A percentile compares a stretch with the other conserved stretches of the same genome.
These are phyloP conservation scores for Acrobasis consociella DNA, from an alignment of 2,888 invertebrate genomes.

Conservation along the genomic window DNA sequence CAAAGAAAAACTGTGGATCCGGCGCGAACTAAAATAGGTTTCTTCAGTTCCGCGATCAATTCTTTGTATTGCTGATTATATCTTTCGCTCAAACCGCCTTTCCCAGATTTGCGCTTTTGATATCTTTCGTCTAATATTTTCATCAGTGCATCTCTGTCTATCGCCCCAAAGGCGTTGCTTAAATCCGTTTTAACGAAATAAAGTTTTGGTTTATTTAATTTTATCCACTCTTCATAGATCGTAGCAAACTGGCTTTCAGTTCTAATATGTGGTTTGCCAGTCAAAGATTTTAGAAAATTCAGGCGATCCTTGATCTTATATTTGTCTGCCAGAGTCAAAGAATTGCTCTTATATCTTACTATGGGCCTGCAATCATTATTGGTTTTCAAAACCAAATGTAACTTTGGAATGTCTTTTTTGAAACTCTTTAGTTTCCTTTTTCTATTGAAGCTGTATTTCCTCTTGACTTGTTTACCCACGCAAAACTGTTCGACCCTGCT, in stretches of 20 bases:
- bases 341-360: constrained; percentile 63
- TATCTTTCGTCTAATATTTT: constrained; percentile 60
- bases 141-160: constrained; percentile 59
- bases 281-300: constrained; percentile 54
- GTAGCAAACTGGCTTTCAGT: constrained; percentile 55
- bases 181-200: constrained; percentile 76
- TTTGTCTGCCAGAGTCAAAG: constrained; percentile 46
- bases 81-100: constrained; percentile 43
- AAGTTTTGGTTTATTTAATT: constrained; percentile 58
- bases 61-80: constrained; percentile 61
- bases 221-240: constrained; percentile 58
- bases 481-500: constrained; percentile 52
- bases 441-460: constrained; percentile 42
- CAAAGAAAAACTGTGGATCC: constrained; percentile 76
- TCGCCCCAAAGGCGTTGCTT: constrained; percentile 77
- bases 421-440: constrained; percentile 46
- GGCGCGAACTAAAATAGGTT: constrained; percentile 65
- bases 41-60: constrained; percentile 59
- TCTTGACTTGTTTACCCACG: constrained; percentile 52
- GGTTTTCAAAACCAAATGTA: constrained; percentile 64
- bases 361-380: constrained; percentile 68
- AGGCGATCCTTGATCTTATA: constrained; percentile 65
- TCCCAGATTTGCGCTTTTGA: constrained; percentile 36
- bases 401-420: constrained; percentile 62
- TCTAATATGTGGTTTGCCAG: constrained; percentile 45